A percentile compares a stretch with the other conserved stretches of the same genome.
phyloP scores from a whole-genome alignment of 1,140 invertebrate genomes.

The Galleria mellonella region DNA sequence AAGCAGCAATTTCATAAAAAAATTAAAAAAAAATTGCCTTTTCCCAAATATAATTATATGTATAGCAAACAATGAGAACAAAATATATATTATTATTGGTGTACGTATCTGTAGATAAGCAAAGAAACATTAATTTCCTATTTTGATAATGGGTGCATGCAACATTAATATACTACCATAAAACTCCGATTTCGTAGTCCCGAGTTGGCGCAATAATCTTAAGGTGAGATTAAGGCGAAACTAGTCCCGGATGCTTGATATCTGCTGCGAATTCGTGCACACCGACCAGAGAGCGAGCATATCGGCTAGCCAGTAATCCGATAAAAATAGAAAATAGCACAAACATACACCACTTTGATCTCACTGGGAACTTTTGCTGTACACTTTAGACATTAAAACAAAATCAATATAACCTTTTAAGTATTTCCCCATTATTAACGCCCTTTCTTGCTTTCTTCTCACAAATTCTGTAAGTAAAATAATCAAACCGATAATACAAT shows the following conservation, averaged over 20 bases:
- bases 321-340: constrained; percentile 69
- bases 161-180: no score
- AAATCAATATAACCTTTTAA: background rate
- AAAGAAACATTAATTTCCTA: no score
- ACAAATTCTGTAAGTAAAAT: no score
- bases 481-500: no score
- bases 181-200: background rate
- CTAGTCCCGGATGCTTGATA: constrained; percentile 25
- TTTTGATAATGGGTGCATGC: no score
- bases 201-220: constrained; percentile 1
- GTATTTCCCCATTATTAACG: background rate
- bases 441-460: no score
- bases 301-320: constrained; percentile 56
- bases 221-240: constrained; percentile 13
- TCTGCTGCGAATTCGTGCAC: constrained; percentile 53
- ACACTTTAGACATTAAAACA: background rate
- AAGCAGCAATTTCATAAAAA: no score
- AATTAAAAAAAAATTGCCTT: no score
- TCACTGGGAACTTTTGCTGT: constrained; percentile 5
- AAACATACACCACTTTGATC: constrained; percentile 49
- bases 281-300: constrained; percentile 28
- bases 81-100: no score
- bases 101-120: no score
- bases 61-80: no score
- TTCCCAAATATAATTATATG: no score